These are phyloP conservation scores for Chaenocephalus aceratus DNA, from an alignment of 2,113 vertebrate species.

Conservation along the genomic window DNA sequence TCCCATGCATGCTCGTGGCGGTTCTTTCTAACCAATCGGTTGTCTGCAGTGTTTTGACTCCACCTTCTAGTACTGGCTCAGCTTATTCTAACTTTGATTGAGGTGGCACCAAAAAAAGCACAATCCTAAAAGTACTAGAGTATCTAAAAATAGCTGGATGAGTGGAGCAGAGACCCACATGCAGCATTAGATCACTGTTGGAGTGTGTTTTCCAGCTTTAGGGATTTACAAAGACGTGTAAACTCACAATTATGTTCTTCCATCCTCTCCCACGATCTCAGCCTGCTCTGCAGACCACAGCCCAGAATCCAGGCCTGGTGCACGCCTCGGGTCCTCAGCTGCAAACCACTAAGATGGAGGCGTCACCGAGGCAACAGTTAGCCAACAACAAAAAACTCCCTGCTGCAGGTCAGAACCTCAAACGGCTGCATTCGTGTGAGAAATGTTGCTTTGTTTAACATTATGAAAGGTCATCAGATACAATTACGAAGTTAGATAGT, in stretches of 20 bases:
- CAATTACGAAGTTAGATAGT: no score
- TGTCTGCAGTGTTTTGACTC: not conserved
- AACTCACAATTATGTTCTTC: not conserved
- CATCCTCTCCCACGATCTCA: not conserved
- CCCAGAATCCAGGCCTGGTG: conserved; percentile 82
- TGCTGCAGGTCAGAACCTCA: conserved; percentile 87
- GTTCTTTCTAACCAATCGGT: not conserved
- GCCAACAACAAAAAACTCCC: conserved; percentile 81
- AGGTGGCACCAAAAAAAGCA: not conserved
- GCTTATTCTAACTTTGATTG: not conserved
- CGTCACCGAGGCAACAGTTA: conserved; percentile 74
- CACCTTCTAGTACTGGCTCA: not conserved
- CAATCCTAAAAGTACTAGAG: no score
- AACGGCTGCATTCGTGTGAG: not conserved
- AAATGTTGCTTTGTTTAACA: not conserved
- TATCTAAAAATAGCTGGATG: no score
- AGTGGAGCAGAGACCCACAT: no score
- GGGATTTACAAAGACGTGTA: not conserved
- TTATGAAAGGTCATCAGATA: no score
- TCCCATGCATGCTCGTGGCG: not conserved
- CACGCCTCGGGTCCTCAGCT: conserved; percentile 82
- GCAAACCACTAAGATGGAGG: conserved; percentile 82
- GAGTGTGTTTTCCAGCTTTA: not conserved
- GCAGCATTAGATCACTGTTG: no score
- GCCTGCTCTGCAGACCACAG: conserved; percentile 82